Base-by-base conservation (phyloP, 1,140 invertebrate genomes). In the Mylabris phalerata region DNA sequence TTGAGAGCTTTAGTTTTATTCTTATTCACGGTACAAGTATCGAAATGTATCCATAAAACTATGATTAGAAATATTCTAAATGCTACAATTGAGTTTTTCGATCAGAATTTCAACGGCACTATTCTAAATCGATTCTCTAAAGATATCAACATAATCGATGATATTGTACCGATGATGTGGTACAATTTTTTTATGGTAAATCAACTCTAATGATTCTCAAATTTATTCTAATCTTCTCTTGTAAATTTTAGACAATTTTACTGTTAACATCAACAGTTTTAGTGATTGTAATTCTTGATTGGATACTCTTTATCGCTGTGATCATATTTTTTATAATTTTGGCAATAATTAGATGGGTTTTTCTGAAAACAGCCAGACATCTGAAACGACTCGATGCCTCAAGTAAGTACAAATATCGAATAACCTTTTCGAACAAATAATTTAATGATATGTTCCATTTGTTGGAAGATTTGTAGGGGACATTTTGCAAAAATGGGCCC, bases 381-480 rank as follows among this genome's bases (percentile, higher is more conserved):
- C 27, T 50, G 19, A 26, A 50, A 50, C n/a, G 92, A 57, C 77
- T 95, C 49, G 92, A 95, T 79, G 89, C 86, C 70, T 83, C 86
- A 69, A 88, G 90, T 93, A 81, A 87, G 84, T 83, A 65, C 4
- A 3, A 9, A 25, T 39, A 13, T 13, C 13, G 13, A 13, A 13
- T 13, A 13, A 13, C 13, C 13, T 1, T 13, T 13, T 13, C 13
- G 13, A 13, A 13, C 13, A 13, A 13, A 13, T 13, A 13, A 13
- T 13, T 13, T 13, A 13, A 13, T 13, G 13, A 13, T 13, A 13
- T 13, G 13, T 0, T 13, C 13, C 0, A 13, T 13, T 13, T 0
- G 13, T 13, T 13, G 13, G 13, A 13, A n/a, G n/a, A n/a, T n/a
- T n/a, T n/a, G n/a, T n/a, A n/a, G n/a, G 43, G 9, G 19, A 3